Percentiles rank a stretch among this genome's conserved stretches.
Evolutionary conservation across 2,113 vertebrate genomes (phyloP).

Genomic region (Labrus mixtus): DNA sequence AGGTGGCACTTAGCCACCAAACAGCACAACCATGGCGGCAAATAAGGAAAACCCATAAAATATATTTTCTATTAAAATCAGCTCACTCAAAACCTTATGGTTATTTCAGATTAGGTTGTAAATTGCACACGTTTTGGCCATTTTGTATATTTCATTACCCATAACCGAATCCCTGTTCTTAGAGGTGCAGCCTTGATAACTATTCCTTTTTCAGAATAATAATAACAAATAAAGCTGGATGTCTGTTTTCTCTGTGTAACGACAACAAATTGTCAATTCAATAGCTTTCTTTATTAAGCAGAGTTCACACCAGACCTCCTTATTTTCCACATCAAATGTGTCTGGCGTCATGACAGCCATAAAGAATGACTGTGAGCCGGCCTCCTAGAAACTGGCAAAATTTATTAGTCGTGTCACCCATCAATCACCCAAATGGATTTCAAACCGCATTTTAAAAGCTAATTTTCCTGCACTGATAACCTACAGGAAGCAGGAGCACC

Average conservation of each 20-base stretch:
- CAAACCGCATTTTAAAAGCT: constrained; percentile 90
- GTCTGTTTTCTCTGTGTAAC: constrained; percentile 43
- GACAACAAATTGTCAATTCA: constrained; percentile 75
- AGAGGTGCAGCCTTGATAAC: constrained; percentile 15
- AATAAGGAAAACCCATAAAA: not conserved
- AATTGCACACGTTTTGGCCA: not conserved
- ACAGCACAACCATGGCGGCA: not conserved
- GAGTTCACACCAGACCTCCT: constrained; percentile 76
- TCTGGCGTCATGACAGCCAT: constrained; percentile 82
- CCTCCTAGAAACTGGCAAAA: constrained; percentile 82
- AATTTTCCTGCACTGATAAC: constrained; percentile 87
- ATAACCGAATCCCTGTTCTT: not conserved
- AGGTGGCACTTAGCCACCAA: constrained; percentile 12
- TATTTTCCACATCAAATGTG: constrained; percentile 77
- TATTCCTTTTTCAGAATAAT: constrained; percentile 21
- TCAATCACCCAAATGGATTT: constrained; percentile 89
- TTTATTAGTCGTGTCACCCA: constrained; percentile 85
- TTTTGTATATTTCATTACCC: not conserved
- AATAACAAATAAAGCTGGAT: constrained; percentile 11
- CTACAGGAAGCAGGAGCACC: constrained; percentile 77
- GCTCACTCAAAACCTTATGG: not conserved
- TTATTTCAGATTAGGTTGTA: not conserved
- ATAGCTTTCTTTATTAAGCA: constrained; percentile 73
- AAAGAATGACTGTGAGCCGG: constrained; percentile 80
- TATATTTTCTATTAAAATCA: not conserved